Evolutionary conservation across 2,888 invertebrate genomes (phyloP).

Genomic region (Drosophila mimica): DNA sequence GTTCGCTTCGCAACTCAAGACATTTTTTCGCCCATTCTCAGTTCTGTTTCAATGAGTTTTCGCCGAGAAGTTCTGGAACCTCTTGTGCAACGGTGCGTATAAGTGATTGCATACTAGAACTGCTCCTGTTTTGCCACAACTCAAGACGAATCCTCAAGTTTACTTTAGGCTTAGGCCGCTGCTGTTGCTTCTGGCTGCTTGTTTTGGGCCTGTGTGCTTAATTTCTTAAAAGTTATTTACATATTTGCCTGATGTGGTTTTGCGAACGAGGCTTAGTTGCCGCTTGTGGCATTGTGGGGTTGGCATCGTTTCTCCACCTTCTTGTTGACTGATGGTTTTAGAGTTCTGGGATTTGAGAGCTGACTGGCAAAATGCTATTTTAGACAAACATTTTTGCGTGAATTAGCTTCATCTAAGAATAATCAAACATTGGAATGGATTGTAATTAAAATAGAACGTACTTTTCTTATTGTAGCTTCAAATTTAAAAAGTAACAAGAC

Average conservation of each 20-base stretch:
- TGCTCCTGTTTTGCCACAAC: constrained; percentile 21
- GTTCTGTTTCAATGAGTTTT: constrained; percentile 44
- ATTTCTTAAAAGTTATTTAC: constrained; percentile 79
- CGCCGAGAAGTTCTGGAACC: constrained; percentile 41
- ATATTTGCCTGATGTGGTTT: constrained; percentile 74
- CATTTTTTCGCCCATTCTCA: constrained; percentile 41
- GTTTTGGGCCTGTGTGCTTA: constrained; percentile 64
- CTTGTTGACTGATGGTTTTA: constrained; percentile 46
- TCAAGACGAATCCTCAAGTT: constrained; percentile 31
- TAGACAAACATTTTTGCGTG: constrained; percentile 29
- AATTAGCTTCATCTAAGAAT: constrained; percentile 27
- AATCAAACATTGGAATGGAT: background rate
- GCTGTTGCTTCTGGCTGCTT: constrained; percentile 34
- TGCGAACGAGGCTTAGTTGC: constrained; percentile 51
- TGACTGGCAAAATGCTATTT: constrained; percentile 25
- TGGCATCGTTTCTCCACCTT: constrained; percentile 1
- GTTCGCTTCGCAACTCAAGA: constrained; percentile 36
- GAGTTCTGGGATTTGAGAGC: constrained; percentile 28
- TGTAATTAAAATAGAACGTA: background rate
- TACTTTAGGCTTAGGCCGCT: constrained; percentile 23
- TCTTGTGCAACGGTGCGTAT: constrained; percentile 74
- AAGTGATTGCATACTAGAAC: constrained; percentile 71
- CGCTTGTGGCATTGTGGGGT: constrained; percentile 18
- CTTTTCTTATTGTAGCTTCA: background rate
- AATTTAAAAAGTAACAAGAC: background rate